Base-by-base conservation (phyloP, 2,113 vertebrate genomes). In the Trochalopteron elliotii region DNA sequence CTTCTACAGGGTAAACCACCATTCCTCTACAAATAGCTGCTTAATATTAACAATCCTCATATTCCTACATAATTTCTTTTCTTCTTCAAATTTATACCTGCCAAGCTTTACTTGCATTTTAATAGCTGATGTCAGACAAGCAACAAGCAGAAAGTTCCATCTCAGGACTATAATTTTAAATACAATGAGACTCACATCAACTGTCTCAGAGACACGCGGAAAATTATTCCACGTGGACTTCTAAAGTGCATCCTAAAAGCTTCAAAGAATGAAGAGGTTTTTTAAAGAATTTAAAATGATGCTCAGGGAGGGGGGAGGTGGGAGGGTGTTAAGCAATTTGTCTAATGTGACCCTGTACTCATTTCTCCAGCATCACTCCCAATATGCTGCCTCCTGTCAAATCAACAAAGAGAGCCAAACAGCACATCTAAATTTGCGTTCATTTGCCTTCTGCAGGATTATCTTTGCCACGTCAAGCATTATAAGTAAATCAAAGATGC, bases 91-190 rank as follows among this genome's bases (percentile, higher is more conserved):
- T 98, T 98, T 96, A 98, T 97, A 98, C 98, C 98, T 98, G 98
- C 97, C 98, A 98, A 98, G 97, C 95, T 97, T 97, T 96, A 92
- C 97, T 98, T 97, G 95, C 93, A 97, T 98, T 97, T 98, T 98
- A 98, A 98, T 97, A 98, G 97, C 97, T 96, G 96, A 98, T 98
- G 98, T 98, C 98, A 98, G 98, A 97, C 95, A 96, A 97, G 97
- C 96, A 96, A 97, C 60, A 80, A 74, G 94, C 92, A 96, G 97
- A 91, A 96, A 98, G 97, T 97, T 97, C 97, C 96, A 97, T 95
- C 96, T 97, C 97, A 98, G 98, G 97, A 97, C 98, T 98, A 97
- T 98, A 98, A 98, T 98, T 98, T 98, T 97, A 94, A 98, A 98
- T 95, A 98, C 98, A 98, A 98, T 98, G 97, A 98, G 97, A 97